Base-by-base conservation (phyloP, 2,797 vertebrate genomes). In the Hozukius guyotensis region DNA sequence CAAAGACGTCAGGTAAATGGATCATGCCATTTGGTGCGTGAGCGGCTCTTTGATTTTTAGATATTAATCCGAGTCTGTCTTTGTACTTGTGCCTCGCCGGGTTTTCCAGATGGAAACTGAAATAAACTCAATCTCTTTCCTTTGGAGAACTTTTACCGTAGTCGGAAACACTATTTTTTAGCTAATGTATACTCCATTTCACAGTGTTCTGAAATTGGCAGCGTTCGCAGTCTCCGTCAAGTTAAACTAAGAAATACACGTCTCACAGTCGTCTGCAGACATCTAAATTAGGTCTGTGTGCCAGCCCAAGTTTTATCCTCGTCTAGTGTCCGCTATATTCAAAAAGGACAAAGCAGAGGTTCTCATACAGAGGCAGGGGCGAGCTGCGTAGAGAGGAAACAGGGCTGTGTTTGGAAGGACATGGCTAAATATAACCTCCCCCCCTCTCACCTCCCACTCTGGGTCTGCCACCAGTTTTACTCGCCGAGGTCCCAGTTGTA, bases 341-440 rank as follows among this genome's bases (percentile, higher is more conserved):
- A 85, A 80, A 84, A 89, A 84, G 85, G 46, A 91, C 87, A 84
- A 90, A 89, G 78, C 67, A 79, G 31, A 75, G 69, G 76, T 82
- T 88, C 75, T 82, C 70, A 77, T 64, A 74, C 27, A 65, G 79
- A 83, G 65, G 49, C 77, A 71, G 74, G 46, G 71, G n/a, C 55
- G 67, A 65, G 87, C 46, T 34, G 76, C 55, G 63, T 10, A 78
- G 42, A 63, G 67, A 71, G 75, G 71, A 87, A 90, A 77, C 59
- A 38, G 12, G 12, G 63, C 76, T 87, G 69, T 73, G 81, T 86
- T 80, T 86, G 73, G 80, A 89, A 92, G 89, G 89, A 93, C 89
- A 62, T 31, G 73, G 86, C 90, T 94, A 93, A 93, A 95, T 93
- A 95, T 94, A 94, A 83, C 85, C 68, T 79, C 46, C 46, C 46